Conservation (phyloP, 2,113 vertebrate genomes). For the Phodopus roborovskii region DNA sequence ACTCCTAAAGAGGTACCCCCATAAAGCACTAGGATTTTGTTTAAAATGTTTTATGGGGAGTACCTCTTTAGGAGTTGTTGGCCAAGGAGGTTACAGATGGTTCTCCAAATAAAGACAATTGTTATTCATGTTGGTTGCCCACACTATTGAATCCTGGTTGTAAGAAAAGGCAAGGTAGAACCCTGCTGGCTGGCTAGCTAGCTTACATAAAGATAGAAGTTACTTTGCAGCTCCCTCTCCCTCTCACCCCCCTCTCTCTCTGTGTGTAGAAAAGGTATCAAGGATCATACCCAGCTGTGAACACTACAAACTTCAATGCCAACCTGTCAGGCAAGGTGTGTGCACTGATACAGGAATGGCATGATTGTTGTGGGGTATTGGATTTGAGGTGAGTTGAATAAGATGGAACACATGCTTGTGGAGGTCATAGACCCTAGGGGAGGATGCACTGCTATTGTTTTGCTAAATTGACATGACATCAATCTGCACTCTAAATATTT, state of each 20-base stretch:
- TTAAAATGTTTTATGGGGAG: too few species aligned
- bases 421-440: not conserved
- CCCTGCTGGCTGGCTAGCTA: not conserved
- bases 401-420: not conserved
- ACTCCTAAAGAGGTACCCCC: too few species aligned
- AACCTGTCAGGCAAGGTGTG: not conserved
- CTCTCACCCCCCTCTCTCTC: not conserved
- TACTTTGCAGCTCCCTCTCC: not conserved
- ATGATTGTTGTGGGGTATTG: not conserved
- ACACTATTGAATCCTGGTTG: not conserved
- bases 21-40: too few species aligned
- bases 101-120: not conserved
- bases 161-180: not conserved
- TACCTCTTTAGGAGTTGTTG: not conserved
- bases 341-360: not conserved
- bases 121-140: not conserved
- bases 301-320: not conserved
- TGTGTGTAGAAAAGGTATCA: not conserved
- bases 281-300: not conserved
- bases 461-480: not conserved
- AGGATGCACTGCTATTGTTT: not conserved
- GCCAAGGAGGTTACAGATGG: not conserved
- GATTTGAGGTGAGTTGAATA: not conserved
- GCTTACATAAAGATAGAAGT: too few species aligned
- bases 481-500: not conserved